phyloP scores from a whole-genome alignment of 2,888 invertebrate genomes.

The Microctonus hyperodae region DNA sequence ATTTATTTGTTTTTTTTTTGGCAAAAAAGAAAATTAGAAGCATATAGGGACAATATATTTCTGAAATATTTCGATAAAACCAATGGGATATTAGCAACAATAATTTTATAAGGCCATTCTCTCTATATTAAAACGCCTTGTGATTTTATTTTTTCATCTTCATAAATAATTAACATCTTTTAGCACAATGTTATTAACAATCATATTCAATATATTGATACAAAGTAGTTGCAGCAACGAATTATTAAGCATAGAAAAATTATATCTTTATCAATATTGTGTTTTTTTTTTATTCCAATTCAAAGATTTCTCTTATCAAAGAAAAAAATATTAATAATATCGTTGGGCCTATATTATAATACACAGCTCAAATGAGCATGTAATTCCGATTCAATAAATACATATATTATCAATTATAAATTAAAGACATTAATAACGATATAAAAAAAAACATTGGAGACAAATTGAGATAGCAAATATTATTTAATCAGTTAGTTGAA shows the following conservation, averaged over 20 bases:
- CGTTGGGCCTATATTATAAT: slow-evolving; percentile 3
- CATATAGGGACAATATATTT: not conserved
- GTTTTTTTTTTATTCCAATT: not conserved
- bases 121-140: not conserved
- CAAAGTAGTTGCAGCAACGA: slow-evolving; percentile 29
- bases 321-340: not conserved
- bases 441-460: slow-evolving; percentile 4
- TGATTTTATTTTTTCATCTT: not conserved
- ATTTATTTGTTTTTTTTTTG: no score
- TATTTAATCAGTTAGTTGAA: no score
- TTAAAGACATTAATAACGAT: slow-evolving; percentile 4
- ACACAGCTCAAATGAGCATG: not conserved
- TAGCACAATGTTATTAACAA: slow-evolving; percentile 7
- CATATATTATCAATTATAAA: slow-evolving; percentile 2
- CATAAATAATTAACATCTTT: not conserved
- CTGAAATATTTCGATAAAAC: not conserved
- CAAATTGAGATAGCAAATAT: not conserved
- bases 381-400: not conserved
- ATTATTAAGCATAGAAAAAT: slow-evolving; percentile 15
- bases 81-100: not conserved
- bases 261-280: not conserved
- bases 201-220: not conserved
- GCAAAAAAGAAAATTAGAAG: not conserved
- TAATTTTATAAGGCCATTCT: not conserved
- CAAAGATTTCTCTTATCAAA: not conserved